Evolutionary conservation across 2,113 vertebrate genomes (phyloP).

Genomic region (Tapirus terrestris): DNA sequence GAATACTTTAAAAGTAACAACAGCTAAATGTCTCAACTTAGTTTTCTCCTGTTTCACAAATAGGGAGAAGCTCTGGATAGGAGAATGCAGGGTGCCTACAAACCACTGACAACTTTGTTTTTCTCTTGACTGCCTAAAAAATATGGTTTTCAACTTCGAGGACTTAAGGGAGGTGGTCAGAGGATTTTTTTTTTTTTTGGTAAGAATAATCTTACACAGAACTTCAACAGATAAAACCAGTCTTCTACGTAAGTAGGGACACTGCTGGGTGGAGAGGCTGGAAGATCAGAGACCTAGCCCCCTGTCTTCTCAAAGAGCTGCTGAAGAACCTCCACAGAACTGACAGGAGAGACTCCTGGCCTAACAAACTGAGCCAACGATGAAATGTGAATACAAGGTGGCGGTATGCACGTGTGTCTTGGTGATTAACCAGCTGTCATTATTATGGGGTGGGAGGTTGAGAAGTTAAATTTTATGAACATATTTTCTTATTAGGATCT

Average conservation of each 20-base stretch:
- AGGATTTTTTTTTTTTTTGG: neutral
- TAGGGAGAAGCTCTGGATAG: neutral
- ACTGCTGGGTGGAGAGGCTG: neutral
- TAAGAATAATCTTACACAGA: neutral
- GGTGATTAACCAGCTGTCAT: neutral
- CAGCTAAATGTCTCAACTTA: fast-evolving
- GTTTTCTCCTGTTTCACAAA: neutral
- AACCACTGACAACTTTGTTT: neutral
- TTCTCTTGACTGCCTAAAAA: neutral
- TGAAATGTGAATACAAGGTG: no score
- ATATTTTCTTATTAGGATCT: neutral
- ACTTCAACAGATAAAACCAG: neutral
- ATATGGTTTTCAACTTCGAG: neutral
- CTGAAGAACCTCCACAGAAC: no score
- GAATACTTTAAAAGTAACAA: neutral
- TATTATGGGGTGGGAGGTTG: fast-evolving
- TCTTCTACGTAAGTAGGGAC: neutral
- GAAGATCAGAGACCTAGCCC: neutral
- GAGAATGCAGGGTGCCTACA: neutral
- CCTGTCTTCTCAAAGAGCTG: neutral
- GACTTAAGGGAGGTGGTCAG: neutral
- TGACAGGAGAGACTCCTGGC: no score
- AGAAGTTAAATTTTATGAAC: neutral
- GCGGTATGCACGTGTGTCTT: fast-evolving
- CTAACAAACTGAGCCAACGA: neutral